These are phyloP conservation scores for Tetranychus urticae DNA, from an alignment of 1,140 invertebrate genomes.

Conservation along the genomic window DNA sequence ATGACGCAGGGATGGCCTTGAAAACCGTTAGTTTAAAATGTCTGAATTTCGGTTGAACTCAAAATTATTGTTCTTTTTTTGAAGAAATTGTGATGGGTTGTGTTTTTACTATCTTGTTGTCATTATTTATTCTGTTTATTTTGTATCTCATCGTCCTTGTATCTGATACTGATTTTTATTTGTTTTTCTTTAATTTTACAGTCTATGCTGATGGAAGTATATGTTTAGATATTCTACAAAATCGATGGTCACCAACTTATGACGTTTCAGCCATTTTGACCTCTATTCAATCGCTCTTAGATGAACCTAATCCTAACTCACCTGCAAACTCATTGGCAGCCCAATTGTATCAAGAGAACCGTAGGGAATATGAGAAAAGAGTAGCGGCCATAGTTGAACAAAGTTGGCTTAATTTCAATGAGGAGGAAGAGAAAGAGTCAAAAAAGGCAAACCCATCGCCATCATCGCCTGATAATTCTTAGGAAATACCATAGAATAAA, in stretches of 20 bases:
- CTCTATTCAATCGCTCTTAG: constrained; percentile 65
- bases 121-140: not conserved
- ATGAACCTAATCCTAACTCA: constrained; percentile 89
- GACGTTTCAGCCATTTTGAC: constrained; percentile 98
- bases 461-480: not conserved
- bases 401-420: constrained; percentile 59
- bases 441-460: not conserved
- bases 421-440: constrained; percentile 9
- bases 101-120: not conserved
- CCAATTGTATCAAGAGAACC: constrained; percentile 82
- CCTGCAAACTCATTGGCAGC: constrained; percentile 88
- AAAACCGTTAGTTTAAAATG: too few relatives aligned
- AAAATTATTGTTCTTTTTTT: not conserved
- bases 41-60: too few relatives aligned
- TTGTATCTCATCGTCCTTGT: not conserved
- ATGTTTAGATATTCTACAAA: constrained; percentile 97
- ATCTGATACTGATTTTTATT: not conserved
- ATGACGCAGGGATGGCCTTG: too few relatives aligned
- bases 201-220: constrained; percentile 99
- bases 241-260: constrained; percentile 98
- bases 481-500: not conserved
- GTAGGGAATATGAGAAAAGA: constrained; percentile 83
- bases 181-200: not conserved
- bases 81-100: not conserved
- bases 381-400: constrained; percentile 90